Evolutionary conservation across 2,113 vertebrate species (phyloP).

Genomic region (Neodon shergylaensis): DNA sequence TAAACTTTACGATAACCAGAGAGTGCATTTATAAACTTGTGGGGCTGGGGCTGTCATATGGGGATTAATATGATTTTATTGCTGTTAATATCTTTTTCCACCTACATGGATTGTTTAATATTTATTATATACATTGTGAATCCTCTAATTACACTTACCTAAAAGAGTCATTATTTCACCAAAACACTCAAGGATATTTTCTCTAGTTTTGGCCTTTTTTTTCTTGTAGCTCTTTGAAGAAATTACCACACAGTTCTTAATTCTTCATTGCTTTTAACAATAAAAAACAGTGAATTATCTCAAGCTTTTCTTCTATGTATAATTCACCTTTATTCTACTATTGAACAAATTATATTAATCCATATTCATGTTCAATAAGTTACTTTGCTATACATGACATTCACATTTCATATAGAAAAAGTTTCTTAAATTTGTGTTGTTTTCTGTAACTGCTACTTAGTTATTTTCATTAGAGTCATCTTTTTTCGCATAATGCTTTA

Average conservation of each 20-base stretch:
- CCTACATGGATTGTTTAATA: not conserved
- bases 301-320: not conserved
- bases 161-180: not conserved
- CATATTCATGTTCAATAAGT: not conserved
- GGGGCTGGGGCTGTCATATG: not conserved
- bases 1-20: not conserved
- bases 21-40: not conserved
- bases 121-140: not conserved
- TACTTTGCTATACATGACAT: not conserved
- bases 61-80: not conserved
- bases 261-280: not conserved
- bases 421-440: not conserved
- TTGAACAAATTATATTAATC: not conserved
- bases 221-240: slow-evolving; percentile 3
- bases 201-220: not conserved
- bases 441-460: not conserved
- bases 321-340: not conserved
- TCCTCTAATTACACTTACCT: not conserved
- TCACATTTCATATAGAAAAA: not conserved
- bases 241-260: not conserved
- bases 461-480: not conserved
- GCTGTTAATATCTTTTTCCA: not conserved
- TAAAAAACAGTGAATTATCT: not conserved
- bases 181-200: not conserved
- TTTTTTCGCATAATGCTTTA: not conserved